phyloP scores from a whole-genome alignment of 2,113 vertebrate species.

The Carassius gibelio region DNA sequence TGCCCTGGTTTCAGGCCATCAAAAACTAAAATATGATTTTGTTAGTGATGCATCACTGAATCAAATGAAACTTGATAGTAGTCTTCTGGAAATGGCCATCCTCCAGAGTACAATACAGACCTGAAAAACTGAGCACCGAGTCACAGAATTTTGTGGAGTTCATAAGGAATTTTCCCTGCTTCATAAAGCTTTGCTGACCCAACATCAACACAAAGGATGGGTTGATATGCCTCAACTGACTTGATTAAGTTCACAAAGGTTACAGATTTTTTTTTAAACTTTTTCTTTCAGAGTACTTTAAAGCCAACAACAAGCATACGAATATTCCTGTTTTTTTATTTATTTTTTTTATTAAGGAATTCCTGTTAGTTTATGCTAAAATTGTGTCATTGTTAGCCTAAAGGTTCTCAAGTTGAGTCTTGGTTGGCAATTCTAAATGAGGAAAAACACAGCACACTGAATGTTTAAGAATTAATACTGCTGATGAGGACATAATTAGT shows the following conservation, averaged over 20 bases:
- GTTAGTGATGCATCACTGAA: not conserved
- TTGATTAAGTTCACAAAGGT: not conserved
- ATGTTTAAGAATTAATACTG: slow-evolving; percentile 10
- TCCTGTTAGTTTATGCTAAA: too few relatives aligned
- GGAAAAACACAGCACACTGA: not conserved
- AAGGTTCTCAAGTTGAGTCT: not conserved
- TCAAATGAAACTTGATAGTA: not conserved
- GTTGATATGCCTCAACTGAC: not conserved
- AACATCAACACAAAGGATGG: not conserved
- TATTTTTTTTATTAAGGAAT: not conserved
- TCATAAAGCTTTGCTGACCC: slow-evolving; percentile 1
- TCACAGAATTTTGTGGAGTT: slow-evolving; percentile 5
- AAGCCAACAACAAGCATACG: not conserved
- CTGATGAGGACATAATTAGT: not conserved
- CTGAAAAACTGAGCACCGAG: slow-evolving; percentile 53
- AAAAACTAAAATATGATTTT: slow-evolving; percentile 6
- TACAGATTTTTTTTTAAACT: not conserved
- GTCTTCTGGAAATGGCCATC: slow-evolving; percentile 24
- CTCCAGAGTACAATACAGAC: slow-evolving; percentile 31
- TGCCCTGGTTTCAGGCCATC: not conserved
- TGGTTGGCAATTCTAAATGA: not conserved
- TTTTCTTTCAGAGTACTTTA: not conserved
- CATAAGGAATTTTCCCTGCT: not conserved
- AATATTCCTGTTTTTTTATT: not conserved
- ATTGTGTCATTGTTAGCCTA: not conserved